A percentile compares a stretch with the other conserved stretches of the same genome.
These are phyloP conservation scores for Ganaspis brasiliensis DNA, from an alignment of 2,888 invertebrate genomes.

Conservation along the genomic window DNA sequence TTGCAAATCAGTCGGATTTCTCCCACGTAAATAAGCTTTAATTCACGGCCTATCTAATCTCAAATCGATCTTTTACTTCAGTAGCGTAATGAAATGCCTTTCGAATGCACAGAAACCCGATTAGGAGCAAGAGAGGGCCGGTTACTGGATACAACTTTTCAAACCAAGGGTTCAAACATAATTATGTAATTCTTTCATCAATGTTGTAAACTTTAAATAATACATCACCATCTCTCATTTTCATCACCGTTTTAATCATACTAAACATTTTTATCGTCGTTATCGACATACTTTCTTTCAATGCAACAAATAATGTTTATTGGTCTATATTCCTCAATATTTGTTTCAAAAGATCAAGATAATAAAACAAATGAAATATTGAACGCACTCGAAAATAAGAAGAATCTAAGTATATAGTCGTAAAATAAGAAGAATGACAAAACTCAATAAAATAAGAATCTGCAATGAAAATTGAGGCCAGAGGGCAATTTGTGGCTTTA, in stretches of 20 bases:
- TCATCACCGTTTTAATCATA: not conserved
- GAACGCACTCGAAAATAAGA: too few relatives aligned
- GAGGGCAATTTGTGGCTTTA: not conserved
- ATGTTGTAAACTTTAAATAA: not conserved
- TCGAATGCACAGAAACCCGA: conserved; percentile 28
- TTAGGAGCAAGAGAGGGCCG: conserved; percentile 17
- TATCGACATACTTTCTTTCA: not conserved
- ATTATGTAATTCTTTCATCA: conserved; percentile 17
- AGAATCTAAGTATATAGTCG: too few relatives aligned
- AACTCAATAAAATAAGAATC: too few relatives aligned
- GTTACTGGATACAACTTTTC: conserved; percentile 27
- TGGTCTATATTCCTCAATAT: too few relatives aligned
- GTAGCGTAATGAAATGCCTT: conserved; percentile 44
- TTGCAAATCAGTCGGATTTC: conserved; percentile 38
- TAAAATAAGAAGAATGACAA: too few relatives aligned
- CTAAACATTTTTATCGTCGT: too few relatives aligned
- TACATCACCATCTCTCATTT: conserved; percentile 1
- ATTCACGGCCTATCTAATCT: conserved; percentile 42
- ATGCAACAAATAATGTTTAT: not conserved
- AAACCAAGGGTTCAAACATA: not conserved
- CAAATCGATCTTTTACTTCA: conserved; percentile 42
- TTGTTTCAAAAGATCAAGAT: not conserved
- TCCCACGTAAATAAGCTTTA: conserved; percentile 43
- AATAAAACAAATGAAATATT: not conserved
- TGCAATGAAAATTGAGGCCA: too few relatives aligned